Evolutionary conservation across 2,888 invertebrate genomes (phyloP), one percentile per base, ranked within the genome.

Genomic region (Griposia aprilina): DNA sequence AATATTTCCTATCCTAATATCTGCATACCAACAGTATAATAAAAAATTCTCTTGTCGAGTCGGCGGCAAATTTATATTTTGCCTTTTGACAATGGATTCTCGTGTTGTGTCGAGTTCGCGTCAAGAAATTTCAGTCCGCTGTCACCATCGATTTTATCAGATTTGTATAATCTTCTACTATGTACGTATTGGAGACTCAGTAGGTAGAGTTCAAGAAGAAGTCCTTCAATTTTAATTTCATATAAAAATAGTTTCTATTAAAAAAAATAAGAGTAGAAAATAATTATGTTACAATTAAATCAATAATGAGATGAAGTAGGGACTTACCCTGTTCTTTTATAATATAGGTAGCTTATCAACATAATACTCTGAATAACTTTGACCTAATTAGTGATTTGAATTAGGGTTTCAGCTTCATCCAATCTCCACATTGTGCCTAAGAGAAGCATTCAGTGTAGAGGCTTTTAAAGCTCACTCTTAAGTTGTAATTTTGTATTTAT

Each of bases 1-100:
- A 30, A 26, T 59, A 74, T 30, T 17, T n/a, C n/a, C 4, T 59
- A 52, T 41, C 45, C 0, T 26, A 23, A 1, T 30, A 36, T 23
- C 45, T 36, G 72, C 72, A 6, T 74, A 81, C 26, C 74, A 81
- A 15, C 48, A 81, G 20, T 36, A 0, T 3, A 36, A 5, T 57
- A 7, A 1, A n/a, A 50, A 30, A 48, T 68, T 76, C 20, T n/a
- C 36, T 52, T 59, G 52, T 62, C 36, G 11, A 70, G 73, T 74
- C 86, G 78, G 84, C 86, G 83, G 73, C 73, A 81, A 81, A 76
- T 81, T 73, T 55, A 80, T 80, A 66, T 70, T 50, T 70, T 66
- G 17, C 62, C 36, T 67, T 71, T 75, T 59, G 52, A 67, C 57
- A 48, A 74, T 57, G 80, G 55, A 63, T 72, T 65, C 30, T 80